These are phyloP conservation scores for Eupithecia subfuscata DNA, from an alignment of 2,888 invertebrate species.

Conservation along the genomic window DNA sequence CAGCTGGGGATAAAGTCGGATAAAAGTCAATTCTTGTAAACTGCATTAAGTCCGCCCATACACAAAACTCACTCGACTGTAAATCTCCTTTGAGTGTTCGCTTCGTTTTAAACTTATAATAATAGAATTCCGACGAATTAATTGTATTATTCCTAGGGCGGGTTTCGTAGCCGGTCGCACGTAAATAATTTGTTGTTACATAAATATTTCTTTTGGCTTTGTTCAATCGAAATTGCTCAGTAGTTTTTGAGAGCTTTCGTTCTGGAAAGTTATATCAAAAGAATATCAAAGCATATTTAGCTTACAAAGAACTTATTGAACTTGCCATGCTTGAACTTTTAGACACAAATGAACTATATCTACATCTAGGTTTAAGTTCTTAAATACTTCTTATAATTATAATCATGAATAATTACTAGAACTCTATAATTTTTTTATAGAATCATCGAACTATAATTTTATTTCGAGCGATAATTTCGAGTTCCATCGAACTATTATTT, in stretches of 20 bases:
- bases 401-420: too few relatives aligned
- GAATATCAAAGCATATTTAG: conserved; percentile 2
- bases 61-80: conserved; percentile 62
- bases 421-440: too few relatives aligned
- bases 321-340: background rate
- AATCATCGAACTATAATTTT: too few relatives aligned
- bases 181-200: conserved; percentile 69
- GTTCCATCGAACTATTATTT: too few relatives aligned
- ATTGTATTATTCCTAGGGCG: conserved; percentile 73
- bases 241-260: conserved; percentile 34
- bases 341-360: too few relatives aligned
- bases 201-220: conserved; percentile 56
- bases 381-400: too few relatives aligned
- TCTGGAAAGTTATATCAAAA: conserved; percentile 1
- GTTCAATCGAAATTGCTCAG: conserved; percentile 38
- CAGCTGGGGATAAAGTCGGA: conserved; percentile 6
- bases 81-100: conserved; percentile 60
- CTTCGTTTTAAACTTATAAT: conserved; percentile 72
- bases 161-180: conserved; percentile 57
- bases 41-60: conserved; percentile 48
- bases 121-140: conserved; percentile 62
- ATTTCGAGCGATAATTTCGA: too few relatives aligned
- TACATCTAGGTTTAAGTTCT: too few relatives aligned
- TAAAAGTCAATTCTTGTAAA: conserved; percentile 28
- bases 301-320: background rate